Percentiles rank a stretch among this genome's conserved stretches.
Evolutionary conservation across 1,140 invertebrate genomes (phyloP).

Genomic region (Zaprionus inermis): DNA sequence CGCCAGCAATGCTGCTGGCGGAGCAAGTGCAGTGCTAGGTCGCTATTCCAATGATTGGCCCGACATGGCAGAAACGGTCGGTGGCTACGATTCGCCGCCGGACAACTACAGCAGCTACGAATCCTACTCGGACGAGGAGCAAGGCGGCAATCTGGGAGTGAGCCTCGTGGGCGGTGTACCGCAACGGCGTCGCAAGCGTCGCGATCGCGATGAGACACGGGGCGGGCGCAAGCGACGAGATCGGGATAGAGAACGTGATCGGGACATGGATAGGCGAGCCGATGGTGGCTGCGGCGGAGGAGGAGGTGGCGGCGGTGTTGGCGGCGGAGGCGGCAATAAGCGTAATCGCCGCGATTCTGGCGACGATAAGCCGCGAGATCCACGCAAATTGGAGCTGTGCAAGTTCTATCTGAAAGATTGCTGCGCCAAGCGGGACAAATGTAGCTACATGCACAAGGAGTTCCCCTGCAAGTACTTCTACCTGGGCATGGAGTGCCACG

Average conservation of each 20-base stretch:
- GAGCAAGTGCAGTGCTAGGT: background rate
- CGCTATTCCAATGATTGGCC: constrained; percentile 42
- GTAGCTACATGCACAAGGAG: constrained; percentile 98
- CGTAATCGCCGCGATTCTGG: constrained; percentile 59
- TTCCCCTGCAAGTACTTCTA: constrained; percentile 99
- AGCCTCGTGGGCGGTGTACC: background rate
- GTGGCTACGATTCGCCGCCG: constrained; percentile 82
- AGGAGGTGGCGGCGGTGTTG: constrained; percentile 70
- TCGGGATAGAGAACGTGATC: constrained; percentile 75
- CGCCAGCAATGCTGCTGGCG: constrained; percentile 21
- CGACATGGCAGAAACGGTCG: constrained; percentile 27
- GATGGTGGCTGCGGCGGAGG: constrained; percentile 44
- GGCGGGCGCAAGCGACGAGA: constrained; percentile 66
- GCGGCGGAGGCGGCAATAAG: constrained; percentile 60
- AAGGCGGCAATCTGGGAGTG: constrained; percentile 70
- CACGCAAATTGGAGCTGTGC: constrained; percentile 96
- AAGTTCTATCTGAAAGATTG: constrained; percentile 98
- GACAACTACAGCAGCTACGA: constrained; percentile 85
- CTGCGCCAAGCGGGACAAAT: constrained; percentile 97
- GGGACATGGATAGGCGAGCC: constrained; percentile 78
- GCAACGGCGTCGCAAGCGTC: constrained; percentile 75
- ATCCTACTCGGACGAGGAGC: constrained; percentile 84
- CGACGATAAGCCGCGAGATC: constrained; percentile 90
- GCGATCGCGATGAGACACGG: constrained; percentile 37
- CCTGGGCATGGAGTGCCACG: constrained; percentile 93